phyloP scores from a whole-genome alignment of 2,113 vertebrate genomes.

The Cynocephalus volans region DNA sequence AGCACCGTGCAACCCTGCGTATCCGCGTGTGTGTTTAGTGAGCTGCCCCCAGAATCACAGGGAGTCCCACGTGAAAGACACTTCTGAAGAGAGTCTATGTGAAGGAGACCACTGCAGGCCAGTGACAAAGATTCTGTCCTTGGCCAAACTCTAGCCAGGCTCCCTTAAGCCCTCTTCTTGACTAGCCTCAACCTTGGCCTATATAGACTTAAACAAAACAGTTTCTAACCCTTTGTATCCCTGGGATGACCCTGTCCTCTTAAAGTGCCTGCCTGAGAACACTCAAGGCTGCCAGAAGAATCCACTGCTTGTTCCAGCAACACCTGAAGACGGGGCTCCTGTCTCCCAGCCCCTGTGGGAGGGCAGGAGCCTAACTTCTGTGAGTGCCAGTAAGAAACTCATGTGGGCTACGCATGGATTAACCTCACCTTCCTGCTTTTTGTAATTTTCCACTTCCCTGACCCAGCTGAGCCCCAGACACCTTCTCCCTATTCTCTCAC shows the following conservation, averaged over 20 bases:
- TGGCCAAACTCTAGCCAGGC: not conserved
- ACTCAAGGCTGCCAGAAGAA: not conserved
- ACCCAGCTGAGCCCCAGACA: not conserved
- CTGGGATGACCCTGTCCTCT: not conserved
- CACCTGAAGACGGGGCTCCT: not conserved
- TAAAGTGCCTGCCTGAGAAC: not conserved
- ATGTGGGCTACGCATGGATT: not conserved
- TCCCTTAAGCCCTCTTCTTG: not conserved
- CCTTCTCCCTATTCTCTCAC: rapidly evolving
- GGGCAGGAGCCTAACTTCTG: rapidly evolving
- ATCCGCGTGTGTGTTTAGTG: not conserved
- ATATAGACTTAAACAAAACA: not conserved
- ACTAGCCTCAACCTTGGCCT: not conserved
- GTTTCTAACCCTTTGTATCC: not conserved
- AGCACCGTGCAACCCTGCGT: not conserved
- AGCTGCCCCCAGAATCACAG: not conserved
- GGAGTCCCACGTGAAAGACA: not conserved
- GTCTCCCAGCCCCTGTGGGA: not conserved
- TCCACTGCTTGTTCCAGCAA: not conserved
- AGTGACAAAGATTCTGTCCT: not conserved
- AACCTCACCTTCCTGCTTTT: not conserved
- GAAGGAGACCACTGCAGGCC: too few species aligned
- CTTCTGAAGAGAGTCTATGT: rapidly evolving
- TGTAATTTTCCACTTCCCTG: not conserved
- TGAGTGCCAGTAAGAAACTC: not conserved